Evolutionary conservation across 2,113 vertebrate genomes (phyloP), one percentile per base, ranked within the genome.

Genomic region (Oenanthe oenanthe): DNA sequence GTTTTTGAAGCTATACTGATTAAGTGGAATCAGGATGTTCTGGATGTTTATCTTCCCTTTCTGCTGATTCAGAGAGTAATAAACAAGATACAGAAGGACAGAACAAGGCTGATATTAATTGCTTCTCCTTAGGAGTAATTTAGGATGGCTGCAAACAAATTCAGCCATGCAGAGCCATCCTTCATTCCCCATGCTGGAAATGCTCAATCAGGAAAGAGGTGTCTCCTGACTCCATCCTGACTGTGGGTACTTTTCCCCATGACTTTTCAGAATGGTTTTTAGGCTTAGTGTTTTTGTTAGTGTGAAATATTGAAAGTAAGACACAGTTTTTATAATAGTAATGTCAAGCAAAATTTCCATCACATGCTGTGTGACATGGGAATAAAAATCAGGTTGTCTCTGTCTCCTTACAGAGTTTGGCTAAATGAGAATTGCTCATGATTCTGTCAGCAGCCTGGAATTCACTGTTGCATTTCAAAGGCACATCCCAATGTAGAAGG

Each of bases 381-480:
- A 58, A 28, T 84, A n/a, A 60, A 86, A n/a, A 48, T 26, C 34
- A 29, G 29, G 16, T 70, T 93, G 17, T 38, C 17, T 54, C 12
- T 63, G 31, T 34, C 28, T 72, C 22, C 89, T 78, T 67, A 7
- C 7, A 54, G 32, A 45, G 26, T 48, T 85, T 42, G 22, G 22
- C 70, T 75, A 65, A 92, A 73, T 50, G 40, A 47, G 73, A 70
- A 78, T 89, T 82, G 12, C 68, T 75, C 58, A 47, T 67, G 72
- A 22, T 87, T 84, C 72, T 94, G 78, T 74, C 92, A 95, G 47
- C 36, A 68, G 56, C 38, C 42, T 77, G 47, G 25, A 87, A 75
- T 31, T 80, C 65, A 77, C 60, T 72, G 50, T 16, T 95, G 60
- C 56, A n/a, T 96, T 96, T 96, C 79, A 87, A 88, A 95, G 74